These are phyloP conservation scores for Spicauda simplicius DNA, from an alignment of 2,888 invertebrate species.

Conservation along the genomic window DNA sequence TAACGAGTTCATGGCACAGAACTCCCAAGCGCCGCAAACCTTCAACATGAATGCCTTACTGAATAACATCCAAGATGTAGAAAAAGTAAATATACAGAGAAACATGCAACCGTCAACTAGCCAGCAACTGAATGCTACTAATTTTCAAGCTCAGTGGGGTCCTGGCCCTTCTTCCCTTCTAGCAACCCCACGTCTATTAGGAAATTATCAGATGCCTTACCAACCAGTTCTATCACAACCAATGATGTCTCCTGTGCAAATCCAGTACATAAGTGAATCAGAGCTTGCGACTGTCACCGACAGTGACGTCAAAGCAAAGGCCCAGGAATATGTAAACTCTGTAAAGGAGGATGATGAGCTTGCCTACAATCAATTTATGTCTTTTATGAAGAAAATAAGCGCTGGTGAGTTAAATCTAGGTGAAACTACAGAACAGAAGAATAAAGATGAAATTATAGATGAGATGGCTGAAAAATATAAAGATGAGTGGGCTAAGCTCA, in stretches of 20 bases:
- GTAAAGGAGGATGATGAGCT: constrained; percentile 88
- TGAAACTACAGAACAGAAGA: constrained; percentile 65
- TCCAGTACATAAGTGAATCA: constrained; percentile 72
- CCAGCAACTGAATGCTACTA: constrained; percentile 52
- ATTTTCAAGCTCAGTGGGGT: constrained; percentile 57
- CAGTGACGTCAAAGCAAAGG: constrained; percentile 78
- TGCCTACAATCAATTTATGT: constrained; percentile 92
- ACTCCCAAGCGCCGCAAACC: constrained; percentile 85
- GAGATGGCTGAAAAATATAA: constrained; percentile 86
- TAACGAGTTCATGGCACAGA: constrained; percentile 90
- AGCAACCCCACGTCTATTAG: constrained; percentile 56
- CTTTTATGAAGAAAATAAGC: constrained; percentile 92
- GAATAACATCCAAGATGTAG: constrained; percentile 93
- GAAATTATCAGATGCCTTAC: constrained; percentile 56
- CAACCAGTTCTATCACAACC: constrained; percentile 53
- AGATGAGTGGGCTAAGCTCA: constrained; percentile 92
- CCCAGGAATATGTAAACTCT: constrained; percentile 83
- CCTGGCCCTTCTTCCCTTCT: constrained; percentile 63
- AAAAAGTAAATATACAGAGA: constrained; percentile 54
- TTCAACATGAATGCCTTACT: constrained; percentile 95
- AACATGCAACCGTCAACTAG: constrained; percentile 64
- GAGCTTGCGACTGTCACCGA: constrained; percentile 58
- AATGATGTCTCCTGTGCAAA: constrained; percentile 62
- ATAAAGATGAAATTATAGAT: constrained; percentile 73
- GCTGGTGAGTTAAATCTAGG: constrained; percentile 87